phyloP scores from a whole-genome alignment of 2,888 invertebrate species.

The Ganaspis brasiliensis region DNA sequence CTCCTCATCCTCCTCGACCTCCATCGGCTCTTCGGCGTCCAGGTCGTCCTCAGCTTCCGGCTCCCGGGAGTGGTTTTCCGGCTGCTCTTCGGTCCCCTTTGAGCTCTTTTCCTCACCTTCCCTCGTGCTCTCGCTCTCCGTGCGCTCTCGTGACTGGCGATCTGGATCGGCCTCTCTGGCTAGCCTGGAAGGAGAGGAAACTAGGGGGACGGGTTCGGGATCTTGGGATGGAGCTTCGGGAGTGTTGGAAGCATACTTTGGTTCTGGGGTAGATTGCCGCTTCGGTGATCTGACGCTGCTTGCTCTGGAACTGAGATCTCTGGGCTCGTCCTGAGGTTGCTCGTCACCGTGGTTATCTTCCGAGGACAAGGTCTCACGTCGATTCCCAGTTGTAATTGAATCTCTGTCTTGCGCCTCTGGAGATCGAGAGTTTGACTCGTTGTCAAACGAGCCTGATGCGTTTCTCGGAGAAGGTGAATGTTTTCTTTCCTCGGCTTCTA shows the following conservation, averaged over 20 bases:
- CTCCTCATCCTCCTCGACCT: constrained; percentile 71
- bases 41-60: constrained; percentile 35
- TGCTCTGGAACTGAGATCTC: constrained; percentile 77
- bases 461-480: constrained; percentile 68
- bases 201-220: too few relatives aligned
- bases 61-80: constrained; percentile 39
- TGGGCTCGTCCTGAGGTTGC: constrained; percentile 73
- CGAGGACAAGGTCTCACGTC: constrained; percentile 23
- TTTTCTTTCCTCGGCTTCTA: constrained; percentile 74
- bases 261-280: constrained; percentile 68
- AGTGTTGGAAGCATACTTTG: constrained; percentile 65
- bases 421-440: constrained; percentile 68
- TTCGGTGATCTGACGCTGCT: constrained; percentile 73
- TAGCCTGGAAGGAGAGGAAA: constrained; percentile 26
- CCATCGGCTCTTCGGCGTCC: constrained; percentile 58
- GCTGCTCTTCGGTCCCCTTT: constrained; percentile 56
- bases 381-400: neutral
- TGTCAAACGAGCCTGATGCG: constrained; percentile 49
- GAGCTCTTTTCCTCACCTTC: constrained; percentile 52
- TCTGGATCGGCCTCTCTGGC: constrained; percentile 52
- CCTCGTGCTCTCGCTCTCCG: constrained; percentile 39
- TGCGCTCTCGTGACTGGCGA: constrained; percentile 42
- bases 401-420: constrained; percentile 64
- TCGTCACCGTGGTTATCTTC: constrained; percentile 56
- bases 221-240: constrained; percentile 53